These are phyloP conservation scores for Trigoniulus corallinus DNA, from an alignment of 1,140 invertebrate genomes.

Conservation along the genomic window DNA sequence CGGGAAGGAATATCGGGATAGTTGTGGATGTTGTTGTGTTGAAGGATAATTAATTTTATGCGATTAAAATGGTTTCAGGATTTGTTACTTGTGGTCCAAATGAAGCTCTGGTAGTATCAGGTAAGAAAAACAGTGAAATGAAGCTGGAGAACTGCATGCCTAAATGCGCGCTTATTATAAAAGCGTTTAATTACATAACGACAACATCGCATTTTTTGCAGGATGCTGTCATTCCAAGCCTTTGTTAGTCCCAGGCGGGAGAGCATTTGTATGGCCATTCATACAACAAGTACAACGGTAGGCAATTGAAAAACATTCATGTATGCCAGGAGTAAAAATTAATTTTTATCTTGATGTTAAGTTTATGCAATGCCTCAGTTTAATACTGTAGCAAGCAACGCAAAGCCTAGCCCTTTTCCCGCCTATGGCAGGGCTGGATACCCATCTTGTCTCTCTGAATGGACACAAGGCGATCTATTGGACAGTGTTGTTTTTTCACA, in stretches of 20 bases:
- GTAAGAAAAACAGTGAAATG: constrained; percentile 34
- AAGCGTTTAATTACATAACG: neutral
- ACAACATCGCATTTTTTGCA: constrained; percentile 21
- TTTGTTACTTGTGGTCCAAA: constrained; percentile 96
- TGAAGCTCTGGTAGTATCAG: constrained; percentile 90
- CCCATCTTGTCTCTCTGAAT: too few species aligned
- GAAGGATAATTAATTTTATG: too few species aligned
- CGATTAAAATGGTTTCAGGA: constrained; percentile 40
- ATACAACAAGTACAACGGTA: constrained; percentile 87
- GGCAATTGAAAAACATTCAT: constrained; percentile 1
- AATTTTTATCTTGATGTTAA: neutral
- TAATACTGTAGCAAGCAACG: too few species aligned
- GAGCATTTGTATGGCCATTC: constrained; percentile 91
- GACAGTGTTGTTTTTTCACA: too few species aligned
- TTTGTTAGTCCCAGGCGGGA: constrained; percentile 76
- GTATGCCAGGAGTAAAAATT: constrained; percentile 3
- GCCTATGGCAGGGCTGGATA: too few species aligned
- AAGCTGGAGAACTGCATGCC: neutral
- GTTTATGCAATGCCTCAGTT: too few species aligned
- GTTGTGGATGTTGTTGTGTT: too few species aligned
- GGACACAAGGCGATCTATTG: too few species aligned
- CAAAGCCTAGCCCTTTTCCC: too few species aligned
- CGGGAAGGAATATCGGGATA: too few species aligned
- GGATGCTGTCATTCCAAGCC: constrained; percentile 86
- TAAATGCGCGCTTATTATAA: constrained; percentile 7